phyloP scores from a whole-genome alignment of 2,888 invertebrate genomes.

The Ophion obscuratus region DNA sequence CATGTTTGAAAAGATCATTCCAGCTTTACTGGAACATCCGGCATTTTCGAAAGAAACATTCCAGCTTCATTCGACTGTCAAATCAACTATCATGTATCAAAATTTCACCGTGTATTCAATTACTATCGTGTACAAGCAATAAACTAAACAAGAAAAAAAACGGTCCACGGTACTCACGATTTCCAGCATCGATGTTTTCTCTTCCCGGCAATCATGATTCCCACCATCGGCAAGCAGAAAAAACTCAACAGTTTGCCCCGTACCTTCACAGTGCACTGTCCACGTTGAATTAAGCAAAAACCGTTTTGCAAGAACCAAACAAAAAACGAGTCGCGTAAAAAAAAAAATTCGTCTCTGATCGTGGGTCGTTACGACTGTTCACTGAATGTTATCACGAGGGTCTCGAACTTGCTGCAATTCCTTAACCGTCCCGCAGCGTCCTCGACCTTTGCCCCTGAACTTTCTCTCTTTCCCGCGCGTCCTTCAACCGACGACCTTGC shows the following conservation, averaged over 20 bases:
- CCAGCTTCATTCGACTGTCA: neutral
- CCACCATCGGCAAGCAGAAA: conserved; percentile 34
- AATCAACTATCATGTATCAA: neutral
- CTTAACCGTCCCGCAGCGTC: conserved; percentile 19
- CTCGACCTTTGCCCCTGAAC: conserved; percentile 45
- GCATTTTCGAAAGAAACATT: too few species aligned
- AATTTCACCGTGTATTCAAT: too few species aligned
- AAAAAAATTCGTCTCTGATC: conserved; percentile 36
- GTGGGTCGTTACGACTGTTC: conserved; percentile 34
- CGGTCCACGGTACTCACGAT: conserved; percentile 56
- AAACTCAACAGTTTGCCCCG: conserved; percentile 27
- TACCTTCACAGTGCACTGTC: conserved; percentile 65
- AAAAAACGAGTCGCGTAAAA: conserved; percentile 21
- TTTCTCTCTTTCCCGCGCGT: conserved; percentile 32
- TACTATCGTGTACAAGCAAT: neutral
- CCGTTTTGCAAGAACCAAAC: neutral
- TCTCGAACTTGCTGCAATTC: conserved; percentile 25
- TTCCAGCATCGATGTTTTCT: conserved; percentile 56
- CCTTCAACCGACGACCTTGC: conserved; percentile 49
- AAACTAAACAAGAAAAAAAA: neutral
- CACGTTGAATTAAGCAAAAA: conserved; percentile 47
- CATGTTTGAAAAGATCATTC: too few species aligned
- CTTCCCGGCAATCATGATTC: conserved; percentile 54
- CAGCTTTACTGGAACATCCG: too few species aligned
- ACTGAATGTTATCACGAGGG: conserved; percentile 53